A percentile compares a stretch with the other conserved stretches of the same genome.
These are phyloP conservation scores for Ibidorhyncha struthersii DNA, from an alignment of 2,113 vertebrate species.

Conservation along the genomic window DNA sequence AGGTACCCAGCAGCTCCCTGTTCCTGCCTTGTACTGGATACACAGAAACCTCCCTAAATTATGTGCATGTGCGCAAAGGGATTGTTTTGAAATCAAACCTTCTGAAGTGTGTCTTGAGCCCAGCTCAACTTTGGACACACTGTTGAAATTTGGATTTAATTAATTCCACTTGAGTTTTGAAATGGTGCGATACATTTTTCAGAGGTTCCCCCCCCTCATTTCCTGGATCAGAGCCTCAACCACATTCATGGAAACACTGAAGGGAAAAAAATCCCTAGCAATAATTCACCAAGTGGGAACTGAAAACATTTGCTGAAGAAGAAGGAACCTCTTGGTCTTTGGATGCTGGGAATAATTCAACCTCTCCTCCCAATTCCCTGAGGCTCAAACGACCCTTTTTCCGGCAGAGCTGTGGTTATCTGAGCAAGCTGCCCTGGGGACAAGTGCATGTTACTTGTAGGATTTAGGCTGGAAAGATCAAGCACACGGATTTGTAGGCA, in stretches of 20 bases:
- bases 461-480: conserved; percentile 56
- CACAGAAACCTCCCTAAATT: conserved; percentile 42
- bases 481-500: conserved; percentile 46
- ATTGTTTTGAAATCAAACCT: conserved; percentile 64
- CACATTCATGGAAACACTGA: conserved; percentile 69
- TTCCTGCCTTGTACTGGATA: not conserved
- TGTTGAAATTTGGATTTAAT: conserved; percentile 77
- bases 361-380: conserved; percentile 46
- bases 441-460: conserved; percentile 64
- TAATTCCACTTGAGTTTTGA: conserved; percentile 72
- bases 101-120: conserved; percentile 65
- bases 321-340: conserved; percentile 48
- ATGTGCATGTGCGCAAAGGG: conserved; percentile 36
- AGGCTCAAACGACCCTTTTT: conserved; percentile 48
- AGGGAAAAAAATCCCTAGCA: conserved; percentile 48
- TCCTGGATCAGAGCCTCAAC: conserved; percentile 73
- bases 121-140: conserved; percentile 63
- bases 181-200: conserved; percentile 68
- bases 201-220: conserved; percentile 10
- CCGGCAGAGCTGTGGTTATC: conserved; percentile 48
- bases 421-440: conserved; percentile 58
- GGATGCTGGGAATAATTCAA: conserved; percentile 58
- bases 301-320: conserved; percentile 47
- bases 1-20: conserved; percentile 24
- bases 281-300: conserved; percentile 66